Evolutionary conservation across 1,140 invertebrate genomes (phyloP), one percentile per base, ranked within the genome.

Genomic region (Drosophila seguyi): DNA sequence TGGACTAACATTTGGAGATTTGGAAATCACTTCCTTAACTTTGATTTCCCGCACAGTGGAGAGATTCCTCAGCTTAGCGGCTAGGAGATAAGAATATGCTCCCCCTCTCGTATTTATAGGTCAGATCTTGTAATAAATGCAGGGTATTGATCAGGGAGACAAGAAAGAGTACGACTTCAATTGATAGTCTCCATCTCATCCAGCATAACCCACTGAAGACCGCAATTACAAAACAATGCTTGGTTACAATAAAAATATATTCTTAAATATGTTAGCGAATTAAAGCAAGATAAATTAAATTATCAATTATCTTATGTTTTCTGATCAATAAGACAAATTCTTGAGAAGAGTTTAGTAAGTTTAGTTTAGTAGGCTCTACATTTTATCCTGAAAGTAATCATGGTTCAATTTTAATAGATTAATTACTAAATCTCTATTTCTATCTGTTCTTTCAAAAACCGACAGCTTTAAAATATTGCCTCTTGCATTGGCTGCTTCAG

Each of bases 21-120:
- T 42, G 63, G 74, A 76, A 74, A 74, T 74, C 27, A 50, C 59
- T 61, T 73, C 39, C 47, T 39, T 31, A 55, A 53, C 58, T 47
- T 55, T 45, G 47, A 74, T 74, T 62, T 74, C 27, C 56, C 38
- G 31, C 38, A 55, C 34, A 55, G 52, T 55, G 52, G 52, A 55
- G 31, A 53, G 31, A 36, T 53, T 36, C 50, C 14, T 10, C 4
- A 27, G 68, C 71, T 53, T 74, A 60, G 47, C 57, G 41, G 27
- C 16, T 11, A 22, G 18, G 18, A 72, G 71, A 74, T 74, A 74
- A 74, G 57, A 53, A 41, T 50, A 27, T 10, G 47, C 34, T 61
- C 10, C 2, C 2, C 25, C 62, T 4, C 0, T 22, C 34, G 22
- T 56, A 47, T 62, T 74, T 62, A 74, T 74, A 55, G 71, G 71